A percentile compares a stretch with the other conserved stretches of the same genome.
Evolutionary conservation across 2,113 vertebrate genomes (phyloP).

Genomic region (Sceloporus undulatus): DNA sequence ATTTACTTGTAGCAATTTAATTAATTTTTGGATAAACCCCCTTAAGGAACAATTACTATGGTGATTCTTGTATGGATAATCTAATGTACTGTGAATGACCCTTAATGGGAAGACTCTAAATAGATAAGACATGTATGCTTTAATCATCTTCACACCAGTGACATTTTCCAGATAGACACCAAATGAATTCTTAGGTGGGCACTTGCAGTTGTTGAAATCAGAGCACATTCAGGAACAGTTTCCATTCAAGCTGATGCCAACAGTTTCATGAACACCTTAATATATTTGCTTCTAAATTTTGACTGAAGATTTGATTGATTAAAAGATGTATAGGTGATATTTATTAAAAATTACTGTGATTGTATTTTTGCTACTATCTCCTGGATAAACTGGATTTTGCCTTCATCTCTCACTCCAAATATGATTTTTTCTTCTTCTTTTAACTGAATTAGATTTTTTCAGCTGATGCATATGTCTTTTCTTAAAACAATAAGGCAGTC

Average conservation of each 20-base stretch:
- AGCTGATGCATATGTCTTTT: not conserved
- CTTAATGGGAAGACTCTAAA: not conserved
- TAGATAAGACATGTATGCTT: slow-evolving; percentile 32
- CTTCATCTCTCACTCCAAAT: not conserved
- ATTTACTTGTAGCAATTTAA: not conserved
- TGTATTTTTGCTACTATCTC: slow-evolving; percentile 9
- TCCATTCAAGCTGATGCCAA: not conserved
- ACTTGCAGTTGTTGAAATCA: not conserved
- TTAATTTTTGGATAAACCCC: slow-evolving; percentile 22
- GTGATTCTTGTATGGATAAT: slow-evolving; percentile 19
- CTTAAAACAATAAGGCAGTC: not conserved
- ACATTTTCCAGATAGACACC: slow-evolving; percentile 8
- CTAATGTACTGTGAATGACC: not conserved
- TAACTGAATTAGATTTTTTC: not conserved
- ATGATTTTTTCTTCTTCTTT: not conserved
- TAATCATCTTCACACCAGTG: slow-evolving; percentile 25
- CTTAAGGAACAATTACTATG: slow-evolving; percentile 27
- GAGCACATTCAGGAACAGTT: not conserved
- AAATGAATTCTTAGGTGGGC: slow-evolving; percentile 4
- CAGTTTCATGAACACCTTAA: not conserved
- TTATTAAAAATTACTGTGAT: slow-evolving; percentile 4
- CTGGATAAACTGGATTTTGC: not conserved
- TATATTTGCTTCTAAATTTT: not conserved
- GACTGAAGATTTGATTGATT: slow-evolving; percentile 3
- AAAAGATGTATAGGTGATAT: not conserved